Evolutionary conservation across 2,113 vertebrate species (phyloP).

Genomic region (Atrichornis clamosus): DNA sequence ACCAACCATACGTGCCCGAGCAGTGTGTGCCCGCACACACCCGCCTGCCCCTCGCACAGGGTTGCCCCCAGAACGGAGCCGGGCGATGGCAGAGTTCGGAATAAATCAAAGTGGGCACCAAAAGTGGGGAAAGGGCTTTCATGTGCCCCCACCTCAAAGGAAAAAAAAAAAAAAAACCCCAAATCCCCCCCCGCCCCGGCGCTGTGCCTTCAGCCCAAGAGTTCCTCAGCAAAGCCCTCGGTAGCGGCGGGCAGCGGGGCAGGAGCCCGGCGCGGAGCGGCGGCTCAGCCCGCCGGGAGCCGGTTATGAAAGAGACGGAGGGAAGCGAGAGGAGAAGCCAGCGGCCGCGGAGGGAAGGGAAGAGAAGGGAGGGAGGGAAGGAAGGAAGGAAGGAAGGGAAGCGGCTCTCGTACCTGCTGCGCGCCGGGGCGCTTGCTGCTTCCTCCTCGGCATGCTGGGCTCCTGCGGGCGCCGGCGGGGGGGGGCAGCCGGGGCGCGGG

Average conservation of each 20-base stretch:
- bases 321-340: neutral
- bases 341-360: constrained; percentile 7
- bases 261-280: neutral
- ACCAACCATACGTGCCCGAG: neutral
- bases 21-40: neutral
- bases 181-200: accelerated
- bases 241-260: neutral
- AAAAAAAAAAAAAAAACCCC: neutral
- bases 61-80: neutral
- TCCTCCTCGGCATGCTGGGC: constrained; percentile 94
- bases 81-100: neutral
- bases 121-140: constrained; percentile 17
- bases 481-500: constrained; percentile 79
- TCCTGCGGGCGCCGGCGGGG: constrained; percentile 68
- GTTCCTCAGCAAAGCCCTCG: constrained; percentile 5
- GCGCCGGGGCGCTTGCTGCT: constrained; percentile 98
- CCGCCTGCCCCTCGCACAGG: neutral
- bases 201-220: neutral
- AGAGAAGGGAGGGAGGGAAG: neutral
- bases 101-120: constrained; percentile 9
- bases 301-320: neutral
- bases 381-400: neutral
- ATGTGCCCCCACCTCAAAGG: neutral
- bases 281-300: neutral
- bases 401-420: constrained; percentile 86